Evolutionary conservation across 2,797 vertebrate species (phyloP), one percentile per base, ranked within the genome.

Genomic region (Phoeniculus purpureus): DNA sequence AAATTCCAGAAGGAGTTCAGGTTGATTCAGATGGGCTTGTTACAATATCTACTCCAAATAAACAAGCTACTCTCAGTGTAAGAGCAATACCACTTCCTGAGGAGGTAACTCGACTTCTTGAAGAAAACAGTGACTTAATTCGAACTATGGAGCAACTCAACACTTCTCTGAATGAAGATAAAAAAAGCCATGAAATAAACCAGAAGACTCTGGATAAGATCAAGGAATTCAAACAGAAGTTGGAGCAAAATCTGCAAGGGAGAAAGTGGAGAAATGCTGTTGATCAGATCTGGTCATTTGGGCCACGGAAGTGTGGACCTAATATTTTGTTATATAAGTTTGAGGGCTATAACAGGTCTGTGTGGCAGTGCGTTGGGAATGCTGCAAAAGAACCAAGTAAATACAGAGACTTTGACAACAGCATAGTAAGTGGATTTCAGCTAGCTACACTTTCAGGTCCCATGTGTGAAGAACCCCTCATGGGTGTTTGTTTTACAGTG

Each of bases 391-490:
- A 97, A 61, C 58, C 89, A 6, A 31, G 85, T 20, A 85, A 77
- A 17, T 96, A 97, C 60, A 96, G 98, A 77, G 98, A 99, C 78
- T 97, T 98, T 37, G 98, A 99, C 96, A 99, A 99, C 94, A 99
- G 99, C 96, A 96, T 99, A 9, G 68, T 99, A n/a, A 99, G 98
- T 25, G 99, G 99, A 84, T 99, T 99, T 96, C 99, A 99, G 95
- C 96, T 99, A 29, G 99, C 98, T 23, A 97, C 99, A 0, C 98
- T 99, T 55, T 97, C 99, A 1, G 99, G 99, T 47, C 99, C 99
- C 52, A 98, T 99, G 99, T 99, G 99, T 84, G 99, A 99, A 95
- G 99, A 99, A 94, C 99, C 99, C 2, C 97, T 99, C 76, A 99
- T 99, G 99, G 99, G 99, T 7, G 99, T 99, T 66, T 99, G 99